A percentile compares a stretch with the other conserved stretches of the same genome.
Evolutionary conservation across 2,797 vertebrate genomes (phyloP).

Genomic region (Botia kubotai): DNA sequence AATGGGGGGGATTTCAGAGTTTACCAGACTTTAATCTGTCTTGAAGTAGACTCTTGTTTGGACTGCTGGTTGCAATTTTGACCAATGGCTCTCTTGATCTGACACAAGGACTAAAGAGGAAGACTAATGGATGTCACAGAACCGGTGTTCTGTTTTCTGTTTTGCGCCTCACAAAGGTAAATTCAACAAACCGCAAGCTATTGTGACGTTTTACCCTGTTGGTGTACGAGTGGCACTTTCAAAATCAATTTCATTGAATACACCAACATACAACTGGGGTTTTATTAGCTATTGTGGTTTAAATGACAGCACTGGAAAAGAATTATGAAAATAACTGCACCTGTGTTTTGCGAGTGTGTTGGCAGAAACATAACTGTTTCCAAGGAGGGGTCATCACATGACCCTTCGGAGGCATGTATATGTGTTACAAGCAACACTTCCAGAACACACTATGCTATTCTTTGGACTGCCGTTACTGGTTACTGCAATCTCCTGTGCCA

Average conservation of each 20-base stretch:
- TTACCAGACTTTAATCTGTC: constrained; percentile 85
- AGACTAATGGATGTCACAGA: constrained; percentile 51
- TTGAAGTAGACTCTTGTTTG: constrained; percentile 85
- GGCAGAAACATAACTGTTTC: constrained; percentile 45
- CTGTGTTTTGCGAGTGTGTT: constrained; percentile 42
- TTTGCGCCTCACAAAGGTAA: constrained; percentile 26
- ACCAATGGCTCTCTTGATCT: constrained; percentile 83
- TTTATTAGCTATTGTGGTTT: constrained; percentile 19
- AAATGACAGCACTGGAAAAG: constrained; percentile 8
- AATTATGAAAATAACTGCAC: constrained; percentile 35
- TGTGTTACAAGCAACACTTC: constrained; percentile 44
- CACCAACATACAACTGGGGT: not conserved
- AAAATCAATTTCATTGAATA: not conserved
- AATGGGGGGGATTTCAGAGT: constrained; percentile 89
- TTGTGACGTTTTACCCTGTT: not conserved
- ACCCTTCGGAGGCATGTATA: constrained; percentile 11
- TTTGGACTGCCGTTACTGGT: constrained; percentile 1
- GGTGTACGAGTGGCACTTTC: not conserved
- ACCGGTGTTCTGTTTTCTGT: constrained; percentile 39
- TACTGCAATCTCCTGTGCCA: not conserved
- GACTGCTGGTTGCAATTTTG: constrained; percentile 92
- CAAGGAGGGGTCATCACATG: constrained; percentile 41
- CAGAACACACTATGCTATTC: constrained; percentile 44
- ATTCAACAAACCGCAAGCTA: constrained; percentile 10
- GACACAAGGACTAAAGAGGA: constrained; percentile 78